Evolutionary conservation across 2,797 vertebrate genomes (phyloP), one percentile per base, ranked within the genome.

Genomic region (Pempheris klunzingeri): DNA sequence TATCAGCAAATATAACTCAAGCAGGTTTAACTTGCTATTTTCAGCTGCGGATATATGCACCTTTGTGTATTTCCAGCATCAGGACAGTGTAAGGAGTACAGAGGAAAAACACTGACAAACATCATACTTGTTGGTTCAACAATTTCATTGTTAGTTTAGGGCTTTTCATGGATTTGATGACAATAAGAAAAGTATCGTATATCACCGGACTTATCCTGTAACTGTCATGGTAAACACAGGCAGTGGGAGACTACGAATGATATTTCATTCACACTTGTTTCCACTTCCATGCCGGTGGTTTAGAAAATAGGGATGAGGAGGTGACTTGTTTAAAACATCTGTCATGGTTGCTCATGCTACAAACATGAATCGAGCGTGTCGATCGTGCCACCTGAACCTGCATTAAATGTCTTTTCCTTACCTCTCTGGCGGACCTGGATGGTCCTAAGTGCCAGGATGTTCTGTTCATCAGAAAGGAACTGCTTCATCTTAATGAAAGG

Each of bases 401-500:
- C 4, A 18, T 30, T 46, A 24, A 30, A 32, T 38, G 20, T 54
- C n/a, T 24, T 34, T 38, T 67, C 41, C 50, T 96, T 90, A 99
- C 98, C 98, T 98, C 98, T 96, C 94, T 99, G 98, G 77, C 97
- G 97, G 92, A 99, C 98, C 93, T 99, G 98, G 90, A 99, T 99
- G 77, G 98, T 99, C 90, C 98, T 93, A 43, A 99, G 95, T 1
- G 98, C 98, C 89, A 99, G 92, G 85, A 99, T 98, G 57, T 99
- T 99, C 95, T 99, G 98, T 59, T 99, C 98, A 0, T 99, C 98
- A 0, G 98, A 98, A 46, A 99, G 95, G 93, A 99, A 99, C 94
- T 99, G 98, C 93, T 97, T 99, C 98, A 99, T 99, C 92, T 99
- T 99, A 88, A 98, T 96, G 86, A 99, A 99, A 0, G 98, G 98